Evolutionary conservation across 1,140 invertebrate species (phyloP), one percentile per base, ranked within the genome.

Genomic region (Sarcophaga bullata): DNA sequence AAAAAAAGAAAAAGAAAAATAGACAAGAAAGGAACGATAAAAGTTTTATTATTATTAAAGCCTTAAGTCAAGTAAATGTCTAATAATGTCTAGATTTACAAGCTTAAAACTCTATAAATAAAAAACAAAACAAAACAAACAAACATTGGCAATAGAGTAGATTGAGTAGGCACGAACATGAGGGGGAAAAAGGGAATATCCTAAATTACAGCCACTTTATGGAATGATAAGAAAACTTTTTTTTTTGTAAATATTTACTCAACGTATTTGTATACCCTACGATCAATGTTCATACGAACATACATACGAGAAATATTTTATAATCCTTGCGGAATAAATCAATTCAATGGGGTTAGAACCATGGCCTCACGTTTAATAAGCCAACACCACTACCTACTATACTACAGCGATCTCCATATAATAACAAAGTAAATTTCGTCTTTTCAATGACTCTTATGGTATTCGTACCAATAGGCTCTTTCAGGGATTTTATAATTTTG

Each of bases 81-180:
- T 58, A 58, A 58, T 58, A 58, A 58, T 58, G 54, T 58, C 54
- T 58, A 58, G 54, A 58, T 58, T 58, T 58, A 58, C 54, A 58
- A 58, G 54, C 54, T 58, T 58, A 58, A 58, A 58, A 37, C 25
- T 37, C 54, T 15, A 58, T 58, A 58, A 58, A n/a, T n/a, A 58
- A 8, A 13, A 58, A n/a, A 4, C 15, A 58, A 58, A n/a, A 4
- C 15, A 58, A 58, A 15, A 58, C 3, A n/a, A 4, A n/a, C 50
- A 52, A 10, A 52, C 13, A 13, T 52, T 10, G 8, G 50, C n/a
- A 58, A 37, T 37, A 37, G 25, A 37, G 1, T 37, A 37, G 4
- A 37, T 37, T 37, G 25, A 37, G 25, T 37, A 37, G 25, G 25
- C 25, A 37, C 25, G 25, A 37, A 3, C 13, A 58, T 5, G 54